These are phyloP conservation scores for Dipodomys spectabilis DNA, from an alignment of 2,113 vertebrate species.

Conservation along the genomic window DNA sequence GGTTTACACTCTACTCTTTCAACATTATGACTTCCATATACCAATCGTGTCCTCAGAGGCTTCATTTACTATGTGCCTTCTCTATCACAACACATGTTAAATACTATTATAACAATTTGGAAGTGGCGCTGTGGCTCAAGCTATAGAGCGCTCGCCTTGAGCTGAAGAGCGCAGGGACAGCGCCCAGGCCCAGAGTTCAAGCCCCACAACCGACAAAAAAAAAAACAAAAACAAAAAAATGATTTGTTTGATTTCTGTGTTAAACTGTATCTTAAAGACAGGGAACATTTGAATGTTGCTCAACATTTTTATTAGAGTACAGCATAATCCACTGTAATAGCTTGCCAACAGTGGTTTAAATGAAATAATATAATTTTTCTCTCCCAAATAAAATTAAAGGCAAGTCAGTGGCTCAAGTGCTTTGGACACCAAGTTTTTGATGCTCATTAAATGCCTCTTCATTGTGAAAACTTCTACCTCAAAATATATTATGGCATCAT, in stretches of 20 bases:
- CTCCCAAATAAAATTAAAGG: background rate
- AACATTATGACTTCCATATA: background rate
- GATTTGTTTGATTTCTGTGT: background rate
- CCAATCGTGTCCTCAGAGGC: background rate
- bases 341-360: background rate
- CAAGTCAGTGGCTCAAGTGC: background rate
- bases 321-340: background rate
- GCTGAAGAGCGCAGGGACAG: too few species aligned
- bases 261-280: background rate
- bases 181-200: too few species aligned
- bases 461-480: background rate
- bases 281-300: background rate
- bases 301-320: background rate
- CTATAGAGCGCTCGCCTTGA: too few species aligned
- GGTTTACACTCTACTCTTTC: background rate
- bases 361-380: constrained; percentile 1
- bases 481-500: background rate
- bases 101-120: background rate
- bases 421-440: background rate
- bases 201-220: too few species aligned
- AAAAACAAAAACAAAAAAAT: too few species aligned
- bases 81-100: background rate
- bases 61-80: too few species aligned
- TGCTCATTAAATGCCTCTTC: background rate
- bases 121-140: too few species aligned